These are phyloP conservation scores for Crotalus adamanteus DNA, from an alignment of 2,797 vertebrate genomes.

Conservation along the genomic window DNA sequence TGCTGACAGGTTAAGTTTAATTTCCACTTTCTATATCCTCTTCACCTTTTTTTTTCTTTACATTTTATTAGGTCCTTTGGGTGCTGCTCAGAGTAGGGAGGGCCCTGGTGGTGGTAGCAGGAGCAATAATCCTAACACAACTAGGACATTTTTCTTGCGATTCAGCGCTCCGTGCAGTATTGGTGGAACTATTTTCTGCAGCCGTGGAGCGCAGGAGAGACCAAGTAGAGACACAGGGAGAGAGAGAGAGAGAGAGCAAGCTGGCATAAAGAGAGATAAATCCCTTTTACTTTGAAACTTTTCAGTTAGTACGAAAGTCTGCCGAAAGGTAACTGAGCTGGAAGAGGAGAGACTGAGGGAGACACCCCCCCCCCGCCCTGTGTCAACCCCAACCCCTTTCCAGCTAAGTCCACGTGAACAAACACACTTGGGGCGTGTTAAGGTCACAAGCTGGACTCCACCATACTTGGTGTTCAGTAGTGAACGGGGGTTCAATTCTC, in stretches of 20 bases:
- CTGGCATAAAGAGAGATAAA: background rate
- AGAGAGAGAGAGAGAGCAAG: background rate
- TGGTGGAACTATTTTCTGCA: background rate
- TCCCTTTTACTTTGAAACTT: background rate
- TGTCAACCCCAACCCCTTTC: background rate
- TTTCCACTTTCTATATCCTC: background rate
- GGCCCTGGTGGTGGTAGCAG: background rate
- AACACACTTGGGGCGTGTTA: background rate
- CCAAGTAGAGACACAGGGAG: background rate
- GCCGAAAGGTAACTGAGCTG: background rate
- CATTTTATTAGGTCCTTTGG: background rate
- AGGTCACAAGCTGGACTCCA: background rate
- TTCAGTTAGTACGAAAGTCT: background rate
- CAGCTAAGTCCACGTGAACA: background rate
- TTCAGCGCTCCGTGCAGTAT: background rate
- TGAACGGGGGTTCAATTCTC: background rate
- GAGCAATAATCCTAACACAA: background rate
- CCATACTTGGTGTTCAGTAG: background rate
- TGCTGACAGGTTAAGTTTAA: background rate
- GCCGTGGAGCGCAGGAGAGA: background rate
- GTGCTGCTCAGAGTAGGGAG: background rate
- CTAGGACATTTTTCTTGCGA: background rate
- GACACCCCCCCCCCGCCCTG: background rate
- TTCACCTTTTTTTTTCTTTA: background rate
- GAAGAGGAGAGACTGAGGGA: background rate